A percentile compares a stretch with the other conserved stretches of the same genome.
Evolutionary conservation across 2,797 vertebrate genomes (phyloP).

Genomic region (Bradypodion ventrale): DNA sequence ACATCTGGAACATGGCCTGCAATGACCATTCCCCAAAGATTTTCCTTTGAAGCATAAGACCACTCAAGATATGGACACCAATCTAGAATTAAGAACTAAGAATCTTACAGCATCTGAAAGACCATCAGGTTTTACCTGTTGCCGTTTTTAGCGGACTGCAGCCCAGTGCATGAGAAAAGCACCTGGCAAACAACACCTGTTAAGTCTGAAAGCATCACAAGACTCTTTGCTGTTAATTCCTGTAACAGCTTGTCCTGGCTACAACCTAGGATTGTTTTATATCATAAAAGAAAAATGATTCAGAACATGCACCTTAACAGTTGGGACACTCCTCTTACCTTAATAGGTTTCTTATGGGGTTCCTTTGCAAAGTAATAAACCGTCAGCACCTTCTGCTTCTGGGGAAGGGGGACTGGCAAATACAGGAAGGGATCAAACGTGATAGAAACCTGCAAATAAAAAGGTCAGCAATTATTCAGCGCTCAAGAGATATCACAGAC

Average conservation of each 20-base stretch:
- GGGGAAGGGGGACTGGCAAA: constrained; percentile 93
- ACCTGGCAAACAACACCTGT: too few relatives aligned
- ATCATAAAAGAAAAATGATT: neutral
- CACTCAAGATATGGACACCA: neutral
- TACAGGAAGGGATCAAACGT: constrained; percentile 99
- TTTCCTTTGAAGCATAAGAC: neutral
- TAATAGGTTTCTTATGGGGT: constrained; percentile 95
- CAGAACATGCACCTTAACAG: too few relatives aligned
- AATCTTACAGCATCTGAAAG: too few relatives aligned
- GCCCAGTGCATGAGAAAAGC: too few relatives aligned
- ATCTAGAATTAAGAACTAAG: too few relatives aligned
- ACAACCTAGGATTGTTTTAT: neutral
- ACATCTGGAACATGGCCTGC: neutral
- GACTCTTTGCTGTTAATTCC: too few relatives aligned
- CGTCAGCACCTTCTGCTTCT: constrained; percentile 97
- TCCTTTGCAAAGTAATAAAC: constrained; percentile 96
- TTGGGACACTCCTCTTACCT: constrained; percentile 77
- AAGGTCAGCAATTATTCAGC: neutral
- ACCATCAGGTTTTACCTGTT: too few relatives aligned
- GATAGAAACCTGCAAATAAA: constrained; percentile 88
- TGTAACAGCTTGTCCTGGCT: too few relatives aligned
- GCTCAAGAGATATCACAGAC: too few relatives aligned
- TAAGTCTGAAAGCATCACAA: too few relatives aligned
- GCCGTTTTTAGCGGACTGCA: too few relatives aligned
- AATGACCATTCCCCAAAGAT: neutral